Evolutionary conservation across 2,113 vertebrate species (phyloP), one percentile per base, ranked within the genome.

Genomic region (Rhombomys opimus): DNA sequence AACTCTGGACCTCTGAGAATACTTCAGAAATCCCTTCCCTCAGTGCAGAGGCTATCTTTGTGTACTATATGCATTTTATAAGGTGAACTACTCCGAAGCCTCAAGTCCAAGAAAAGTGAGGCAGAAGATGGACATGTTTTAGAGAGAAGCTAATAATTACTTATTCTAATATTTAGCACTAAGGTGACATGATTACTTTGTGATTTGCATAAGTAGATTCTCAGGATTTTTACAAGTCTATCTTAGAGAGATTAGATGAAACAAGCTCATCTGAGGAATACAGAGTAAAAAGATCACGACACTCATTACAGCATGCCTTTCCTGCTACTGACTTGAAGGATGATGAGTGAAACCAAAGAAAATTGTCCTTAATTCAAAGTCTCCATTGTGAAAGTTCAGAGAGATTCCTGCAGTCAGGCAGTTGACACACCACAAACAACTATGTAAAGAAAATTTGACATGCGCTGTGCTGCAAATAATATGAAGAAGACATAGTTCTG

Each of bases 41-140:
- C 1, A 17, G 5, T 38, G n/a, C 32, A 38, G 38, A 22, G 27
- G 35, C 4, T 94, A 75, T 77, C 80, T 81, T 52, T 80, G 70
- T 52, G 54, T 72, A 23, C 12, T 50, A 1, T 25, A 88, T 57
- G 52, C 35, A 27, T 57, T 23, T 38, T 27, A 35, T 3, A 50
- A n/a, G 7, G 7, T 41, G 46, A 57, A 30, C 4, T 50, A 65
- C 70, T 38, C 25, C 11, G 46, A 75, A 72, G 35, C 22, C 23
- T 87, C 1, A 73, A 52, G 27, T 46, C 15, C n/a, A 90, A 46
- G 14, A 46, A 38, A 81, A 89, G 41, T n/a, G 6, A 91, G 50
- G 2, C 8, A 22, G 15, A 38, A 0, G 5, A 22, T 9, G 1
- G 5, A 1, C 5, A 17, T 67, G 11, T 9, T 32, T 52, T 54